Percentiles rank a stretch among this genome's conserved stretches.
phyloP scores from a whole-genome alignment of 2,888 invertebrate genomes.

The Oxycera nigricornis region DNA sequence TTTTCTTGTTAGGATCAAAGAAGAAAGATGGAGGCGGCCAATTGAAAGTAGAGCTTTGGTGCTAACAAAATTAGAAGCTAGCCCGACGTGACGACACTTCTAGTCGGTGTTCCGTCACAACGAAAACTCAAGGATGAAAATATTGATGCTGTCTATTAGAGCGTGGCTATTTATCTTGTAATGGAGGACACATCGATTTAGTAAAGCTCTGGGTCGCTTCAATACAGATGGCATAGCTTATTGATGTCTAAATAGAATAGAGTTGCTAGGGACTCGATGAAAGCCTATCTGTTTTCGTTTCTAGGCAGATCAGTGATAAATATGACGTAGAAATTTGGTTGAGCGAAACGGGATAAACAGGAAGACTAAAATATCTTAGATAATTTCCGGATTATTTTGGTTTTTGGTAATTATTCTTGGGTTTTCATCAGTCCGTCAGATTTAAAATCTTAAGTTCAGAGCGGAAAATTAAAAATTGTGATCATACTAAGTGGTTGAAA shows the following conservation, averaged over 20 bases:
- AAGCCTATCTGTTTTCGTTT: too few species aligned
- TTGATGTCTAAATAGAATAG: not conserved
- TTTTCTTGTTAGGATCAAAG: not conserved
- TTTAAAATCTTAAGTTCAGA: too few species aligned
- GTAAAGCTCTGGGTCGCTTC: not conserved
- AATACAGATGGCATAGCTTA: slow-evolving; percentile 3
- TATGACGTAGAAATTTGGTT: too few species aligned
- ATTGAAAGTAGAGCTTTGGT: not conserved
- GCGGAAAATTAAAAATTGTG: too few species aligned
- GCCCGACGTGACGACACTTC: not conserved
- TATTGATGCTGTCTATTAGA: slow-evolving; percentile 29
- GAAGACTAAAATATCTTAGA: too few species aligned
- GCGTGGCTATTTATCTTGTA: slow-evolving; percentile 30
- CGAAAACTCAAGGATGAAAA: slow-evolving; percentile 31
- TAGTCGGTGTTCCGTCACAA: not conserved
- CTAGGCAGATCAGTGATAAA: too few species aligned
- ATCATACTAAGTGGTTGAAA: too few species aligned
- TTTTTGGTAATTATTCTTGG: too few species aligned
- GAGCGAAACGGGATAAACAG: too few species aligned
- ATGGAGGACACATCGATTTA: slow-evolving; percentile 27
- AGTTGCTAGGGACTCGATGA: slow-evolving; percentile 4
- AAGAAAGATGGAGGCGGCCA: not conserved
- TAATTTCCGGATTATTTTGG: too few species aligned
- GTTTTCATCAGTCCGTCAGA: too few species aligned
- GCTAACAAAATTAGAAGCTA: not conserved